A percentile compares a stretch with the other conserved stretches of the same genome.
Conservation (phyloP, 2,113 vertebrate species). For the Semnopithecus entellus region DNA sequence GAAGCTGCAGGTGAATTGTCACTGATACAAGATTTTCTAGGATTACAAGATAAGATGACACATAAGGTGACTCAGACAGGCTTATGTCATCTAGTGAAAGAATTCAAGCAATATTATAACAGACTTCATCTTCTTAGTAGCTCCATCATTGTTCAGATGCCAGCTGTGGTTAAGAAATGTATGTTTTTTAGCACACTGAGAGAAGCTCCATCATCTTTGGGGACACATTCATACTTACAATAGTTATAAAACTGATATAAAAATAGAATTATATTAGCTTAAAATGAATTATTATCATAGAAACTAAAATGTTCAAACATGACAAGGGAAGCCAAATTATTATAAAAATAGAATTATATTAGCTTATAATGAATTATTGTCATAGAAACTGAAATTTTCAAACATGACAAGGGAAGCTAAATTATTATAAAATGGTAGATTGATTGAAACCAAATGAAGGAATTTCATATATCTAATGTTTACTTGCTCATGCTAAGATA, state of each 20-base stretch:
- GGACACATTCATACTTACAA: not conserved
- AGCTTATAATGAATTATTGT: not conserved
- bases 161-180: not conserved
- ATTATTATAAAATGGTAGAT: not conserved
- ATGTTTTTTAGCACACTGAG: not conserved
- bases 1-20: not conserved
- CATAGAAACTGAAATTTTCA: not conserved
- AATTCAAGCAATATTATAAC: not conserved
- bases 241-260: not conserved
- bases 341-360: not conserved
- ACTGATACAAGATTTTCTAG: not conserved
- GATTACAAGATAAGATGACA: not conserved
- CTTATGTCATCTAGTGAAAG: not conserved
- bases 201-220: not conserved
- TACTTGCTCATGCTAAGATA: slow-evolving; percentile 7
- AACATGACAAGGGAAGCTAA: not conserved
- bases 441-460: not conserved
- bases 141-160: not conserved
- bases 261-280: not conserved
- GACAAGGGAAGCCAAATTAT: not conserved
- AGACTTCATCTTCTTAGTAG: not conserved
- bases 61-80: not conserved
- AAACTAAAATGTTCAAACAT: not conserved
- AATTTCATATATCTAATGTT: not conserved
- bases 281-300: not conserved